Conservation (phyloP, 2,888 invertebrate species). For the Graphium colonna region DNA sequence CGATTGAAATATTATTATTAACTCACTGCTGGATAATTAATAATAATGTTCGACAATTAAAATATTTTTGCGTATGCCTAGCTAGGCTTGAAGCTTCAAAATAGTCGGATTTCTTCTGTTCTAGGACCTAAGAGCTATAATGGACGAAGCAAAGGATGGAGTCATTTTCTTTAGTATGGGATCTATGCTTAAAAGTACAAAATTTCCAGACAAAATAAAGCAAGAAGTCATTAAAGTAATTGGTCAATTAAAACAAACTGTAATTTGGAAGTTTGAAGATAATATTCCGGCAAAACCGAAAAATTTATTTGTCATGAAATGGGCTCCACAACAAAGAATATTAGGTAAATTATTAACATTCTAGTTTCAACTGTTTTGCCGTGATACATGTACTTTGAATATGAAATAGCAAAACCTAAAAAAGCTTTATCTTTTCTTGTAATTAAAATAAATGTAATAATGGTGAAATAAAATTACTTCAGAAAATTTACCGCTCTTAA, state of each 20-base stretch:
- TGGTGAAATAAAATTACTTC: too few relatives aligned
- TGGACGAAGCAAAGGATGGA: slow-evolving; percentile 62
- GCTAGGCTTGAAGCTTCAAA: slow-evolving; percentile 3
- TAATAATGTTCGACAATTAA: not conserved
- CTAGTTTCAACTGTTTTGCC: too few relatives aligned
- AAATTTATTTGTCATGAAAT: slow-evolving; percentile 45
- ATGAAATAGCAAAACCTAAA: too few relatives aligned
- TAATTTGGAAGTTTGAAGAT: slow-evolving; percentile 59
- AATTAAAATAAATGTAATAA: too few relatives aligned
- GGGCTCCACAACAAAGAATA: slow-evolving; percentile 54
- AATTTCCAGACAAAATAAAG: slow-evolving; percentile 49
- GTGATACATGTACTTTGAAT: too few relatives aligned
- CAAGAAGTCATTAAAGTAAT: slow-evolving; percentile 52
- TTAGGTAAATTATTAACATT: slow-evolving; percentile 38
- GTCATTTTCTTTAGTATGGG: slow-evolving; percentile 76
- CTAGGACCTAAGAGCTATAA: slow-evolving; percentile 56
- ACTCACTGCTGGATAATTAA: too few relatives aligned
- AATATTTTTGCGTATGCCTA: not conserved
- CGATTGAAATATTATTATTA: too few relatives aligned
- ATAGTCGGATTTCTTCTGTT: slow-evolving; percentile 13
- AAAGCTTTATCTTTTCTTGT: too few relatives aligned
- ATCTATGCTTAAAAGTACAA: slow-evolving; percentile 52
- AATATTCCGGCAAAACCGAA: slow-evolving; percentile 35
- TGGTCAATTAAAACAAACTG: slow-evolving; percentile 60
- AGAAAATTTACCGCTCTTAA: too few relatives aligned